These are phyloP conservation scores for Dendroctonus valens DNA, from an alignment of 1,140 invertebrate genomes.

Conservation along the genomic window DNA sequence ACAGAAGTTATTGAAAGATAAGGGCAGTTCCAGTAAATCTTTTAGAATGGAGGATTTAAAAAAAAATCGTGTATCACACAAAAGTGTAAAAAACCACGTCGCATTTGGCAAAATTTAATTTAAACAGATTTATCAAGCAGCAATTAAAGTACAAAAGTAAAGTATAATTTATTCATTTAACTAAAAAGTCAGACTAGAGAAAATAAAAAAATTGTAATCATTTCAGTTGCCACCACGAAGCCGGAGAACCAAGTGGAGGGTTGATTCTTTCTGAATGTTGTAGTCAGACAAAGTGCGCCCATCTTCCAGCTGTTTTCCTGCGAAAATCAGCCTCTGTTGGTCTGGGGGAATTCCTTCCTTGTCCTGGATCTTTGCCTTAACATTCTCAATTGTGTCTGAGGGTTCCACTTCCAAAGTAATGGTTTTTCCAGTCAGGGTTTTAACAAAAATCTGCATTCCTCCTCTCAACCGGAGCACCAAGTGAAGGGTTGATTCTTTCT, in stretches of 20 bases:
- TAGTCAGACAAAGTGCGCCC: slow-evolving; percentile 88
- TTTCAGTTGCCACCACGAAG: slow-evolving; percentile 97
- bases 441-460: slow-evolving; percentile 93
- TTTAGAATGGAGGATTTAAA: too few species aligned
- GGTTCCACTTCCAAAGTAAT: slow-evolving; percentile 92
- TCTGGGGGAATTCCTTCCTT: slow-evolving; percentile 89
- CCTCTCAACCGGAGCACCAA: slow-evolving; percentile 74
- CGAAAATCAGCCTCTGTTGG: slow-evolving; percentile 87
- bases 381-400: slow-evolving; percentile 92
- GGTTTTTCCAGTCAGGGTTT: slow-evolving; percentile 92
- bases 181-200: too few species aligned
- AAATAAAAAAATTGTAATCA: slow-evolving; percentile 61
- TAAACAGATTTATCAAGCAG: too few species aligned
- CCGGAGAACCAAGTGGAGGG: slow-evolving; percentile 87
- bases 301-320: slow-evolving; percentile 93
- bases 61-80: too few species aligned
- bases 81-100: too few species aligned
- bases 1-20: too few species aligned
- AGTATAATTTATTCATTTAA: too few species aligned
- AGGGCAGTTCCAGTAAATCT: too few species aligned
- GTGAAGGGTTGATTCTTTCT: slow-evolving; percentile 73
- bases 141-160: too few species aligned
- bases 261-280: slow-evolving; percentile 93
- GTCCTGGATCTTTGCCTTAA: slow-evolving; percentile 93
- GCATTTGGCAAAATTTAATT: too few species aligned